phyloP scores from a whole-genome alignment of 2,797 vertebrate species.

The Morelia viridis region DNA sequence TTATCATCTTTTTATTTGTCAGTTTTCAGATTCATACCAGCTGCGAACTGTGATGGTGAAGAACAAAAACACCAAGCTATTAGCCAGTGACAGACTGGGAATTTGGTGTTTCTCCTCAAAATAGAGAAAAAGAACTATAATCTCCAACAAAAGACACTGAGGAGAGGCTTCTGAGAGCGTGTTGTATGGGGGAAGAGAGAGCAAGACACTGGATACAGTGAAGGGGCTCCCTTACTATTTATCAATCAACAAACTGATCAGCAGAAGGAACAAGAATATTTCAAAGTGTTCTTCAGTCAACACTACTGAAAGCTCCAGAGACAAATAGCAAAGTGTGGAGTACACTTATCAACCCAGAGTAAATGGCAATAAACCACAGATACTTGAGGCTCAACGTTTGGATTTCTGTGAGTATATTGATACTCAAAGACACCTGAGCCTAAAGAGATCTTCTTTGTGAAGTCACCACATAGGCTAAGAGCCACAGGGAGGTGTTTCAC shows the following conservation, averaged over 20 bases:
- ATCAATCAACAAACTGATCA: neutral
- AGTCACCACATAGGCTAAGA: neutral
- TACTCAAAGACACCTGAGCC: neutral
- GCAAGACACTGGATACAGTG: neutral
- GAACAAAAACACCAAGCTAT: neutral
- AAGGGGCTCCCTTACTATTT: neutral
- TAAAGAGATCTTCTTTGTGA: neutral
- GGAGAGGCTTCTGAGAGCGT: neutral
- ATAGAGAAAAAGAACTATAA: neutral
- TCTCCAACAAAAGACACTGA: neutral
- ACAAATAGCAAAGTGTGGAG: neutral
- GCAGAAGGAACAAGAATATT: neutral
- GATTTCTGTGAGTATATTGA: neutral
- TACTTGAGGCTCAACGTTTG: neutral
- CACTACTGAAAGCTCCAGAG: neutral
- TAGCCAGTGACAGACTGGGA: neutral
- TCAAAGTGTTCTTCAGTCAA: neutral
- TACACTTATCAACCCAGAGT: neutral
- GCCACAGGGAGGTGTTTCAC: neutral
- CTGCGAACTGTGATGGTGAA: neutral
- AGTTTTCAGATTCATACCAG: too few relatives aligned
- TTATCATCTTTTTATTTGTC: too few relatives aligned
- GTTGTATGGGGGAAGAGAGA: neutral
- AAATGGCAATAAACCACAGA: neutral
- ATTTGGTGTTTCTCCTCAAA: neutral